A percentile compares a stretch with the other conserved stretches of the same genome.
Conservation (phyloP, 2,797 vertebrate species). For the Macropodus opercularis region DNA sequence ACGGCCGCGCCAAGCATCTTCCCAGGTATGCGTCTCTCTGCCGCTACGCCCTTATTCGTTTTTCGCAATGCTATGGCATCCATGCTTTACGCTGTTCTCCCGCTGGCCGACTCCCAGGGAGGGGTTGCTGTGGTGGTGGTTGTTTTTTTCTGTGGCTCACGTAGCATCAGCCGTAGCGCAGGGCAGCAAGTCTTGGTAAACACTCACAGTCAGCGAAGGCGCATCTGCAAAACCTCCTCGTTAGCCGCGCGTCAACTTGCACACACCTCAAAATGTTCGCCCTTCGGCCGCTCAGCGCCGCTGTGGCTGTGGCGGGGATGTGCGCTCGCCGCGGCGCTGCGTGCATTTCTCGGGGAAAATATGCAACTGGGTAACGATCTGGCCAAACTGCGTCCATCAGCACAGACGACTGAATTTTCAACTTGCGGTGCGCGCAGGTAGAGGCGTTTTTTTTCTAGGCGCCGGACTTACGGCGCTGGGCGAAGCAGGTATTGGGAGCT, state of each 20-base stretch:
- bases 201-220: slow-evolving; percentile 69
- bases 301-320: slow-evolving; percentile 39
- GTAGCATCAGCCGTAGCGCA: slow-evolving; percentile 56
- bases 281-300: slow-evolving; percentile 55
- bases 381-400: slow-evolving; percentile 51
- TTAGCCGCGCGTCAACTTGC: slow-evolving; percentile 71
- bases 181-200: slow-evolving; percentile 73
- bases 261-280: slow-evolving; percentile 68
- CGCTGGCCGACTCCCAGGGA: slow-evolving; percentile 59
- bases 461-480: slow-evolving; percentile 72
- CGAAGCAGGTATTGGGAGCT: slow-evolving; percentile 58
- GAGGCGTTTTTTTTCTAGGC: slow-evolving; percentile 28
- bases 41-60: slow-evolving; percentile 53
- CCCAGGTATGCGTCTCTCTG: slow-evolving; percentile 78
- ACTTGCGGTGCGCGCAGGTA: slow-evolving; percentile 65
- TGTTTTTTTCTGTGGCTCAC: slow-evolving; percentile 36
- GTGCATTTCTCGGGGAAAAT: slow-evolving; percentile 41
- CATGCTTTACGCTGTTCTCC: slow-evolving; percentile 40
- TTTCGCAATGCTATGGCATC: slow-evolving; percentile 32
- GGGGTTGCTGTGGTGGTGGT: slow-evolving; percentile 55
- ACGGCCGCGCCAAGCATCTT: slow-evolving; percentile 81
- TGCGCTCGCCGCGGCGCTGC: slow-evolving; percentile 39
- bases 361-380: slow-evolving; percentile 58
- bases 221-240: slow-evolving; percentile 70
- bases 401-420: slow-evolving; percentile 63